phyloP scores from a whole-genome alignment of 2,797 vertebrate species.

The Chelidonichthys spinosus region DNA sequence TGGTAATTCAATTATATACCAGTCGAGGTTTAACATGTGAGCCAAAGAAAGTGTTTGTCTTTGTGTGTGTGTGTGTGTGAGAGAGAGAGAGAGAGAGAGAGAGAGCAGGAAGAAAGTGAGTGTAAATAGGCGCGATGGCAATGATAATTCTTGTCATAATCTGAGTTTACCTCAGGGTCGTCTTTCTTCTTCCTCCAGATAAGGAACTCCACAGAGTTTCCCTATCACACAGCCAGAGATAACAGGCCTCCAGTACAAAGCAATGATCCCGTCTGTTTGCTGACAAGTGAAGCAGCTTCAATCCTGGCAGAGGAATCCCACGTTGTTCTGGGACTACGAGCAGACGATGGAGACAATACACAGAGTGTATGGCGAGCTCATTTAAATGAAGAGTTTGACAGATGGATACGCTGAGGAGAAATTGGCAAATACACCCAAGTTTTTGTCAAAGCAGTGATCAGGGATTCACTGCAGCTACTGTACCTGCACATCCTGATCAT shows the following conservation, averaged over 20 bases:
- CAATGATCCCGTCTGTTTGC: constrained; percentile 67
- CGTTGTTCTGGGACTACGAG: constrained; percentile 65
- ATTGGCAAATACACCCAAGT: constrained; percentile 27
- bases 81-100: too few species aligned
- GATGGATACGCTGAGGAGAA: constrained; percentile 21
- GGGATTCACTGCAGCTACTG: constrained; percentile 20
- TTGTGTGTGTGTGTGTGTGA: constrained; percentile 2
- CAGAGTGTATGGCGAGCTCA: constrained; percentile 40
- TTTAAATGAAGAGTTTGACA: constrained; percentile 60
- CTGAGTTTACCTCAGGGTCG: constrained; percentile 62
- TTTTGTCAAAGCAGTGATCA: constrained; percentile 26
- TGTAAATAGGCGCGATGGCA: constrained; percentile 64
- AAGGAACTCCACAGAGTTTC: constrained; percentile 65
- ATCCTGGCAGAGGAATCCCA: constrained; percentile 61
- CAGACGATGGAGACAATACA: constrained; percentile 46
- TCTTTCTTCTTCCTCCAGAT: constrained; percentile 68
- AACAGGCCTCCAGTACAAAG: constrained; percentile 71
- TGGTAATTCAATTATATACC: not conserved
- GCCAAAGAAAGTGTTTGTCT: constrained; percentile 17
- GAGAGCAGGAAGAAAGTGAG: constrained; percentile 53
- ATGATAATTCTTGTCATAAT: constrained; percentile 71
- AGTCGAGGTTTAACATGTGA: not conserved
- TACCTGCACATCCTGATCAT: constrained; percentile 4
- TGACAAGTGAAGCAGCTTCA: constrained; percentile 64
- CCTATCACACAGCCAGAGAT: constrained; percentile 74